Evolutionary conservation across 2,888 invertebrate genomes (phyloP).

Genomic region (Hyposoter dolosus): DNA sequence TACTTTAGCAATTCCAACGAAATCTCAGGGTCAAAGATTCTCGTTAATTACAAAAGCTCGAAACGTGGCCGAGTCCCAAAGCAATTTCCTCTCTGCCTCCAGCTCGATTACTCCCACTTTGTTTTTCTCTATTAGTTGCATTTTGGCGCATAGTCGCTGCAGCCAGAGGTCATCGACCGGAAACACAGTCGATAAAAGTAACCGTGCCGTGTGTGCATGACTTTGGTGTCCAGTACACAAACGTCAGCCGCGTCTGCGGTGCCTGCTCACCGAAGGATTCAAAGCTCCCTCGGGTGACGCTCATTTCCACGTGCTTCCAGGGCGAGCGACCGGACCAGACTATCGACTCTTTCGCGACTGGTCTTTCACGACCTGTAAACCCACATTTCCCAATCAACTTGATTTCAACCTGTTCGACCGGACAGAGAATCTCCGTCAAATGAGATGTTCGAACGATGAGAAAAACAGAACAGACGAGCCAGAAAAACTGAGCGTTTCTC

Average conservation of each 20-base stretch:
- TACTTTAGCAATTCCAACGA: background rate
- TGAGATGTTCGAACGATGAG: background rate
- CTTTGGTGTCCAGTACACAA: background rate
- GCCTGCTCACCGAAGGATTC: conserved; percentile 17
- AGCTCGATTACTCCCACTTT: background rate
- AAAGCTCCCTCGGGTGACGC: conserved; percentile 35
- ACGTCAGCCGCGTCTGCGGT: conserved; percentile 11
- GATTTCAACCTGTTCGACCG: conserved; percentile 55
- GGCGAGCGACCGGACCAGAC: conserved; percentile 28
- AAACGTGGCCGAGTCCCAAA: background rate
- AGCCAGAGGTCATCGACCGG: conserved; percentile 76
- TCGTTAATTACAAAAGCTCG: background rate
- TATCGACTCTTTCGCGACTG: conserved; percentile 67
- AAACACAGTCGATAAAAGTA: conserved; percentile 69
- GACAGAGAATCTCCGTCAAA: conserved; percentile 30
- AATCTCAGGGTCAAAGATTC: background rate
- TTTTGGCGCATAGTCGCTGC: conserved; percentile 57
- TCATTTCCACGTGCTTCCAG: conserved; percentile 49
- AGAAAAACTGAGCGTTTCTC: conserved; percentile 10
- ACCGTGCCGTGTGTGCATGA: conserved; percentile 10
- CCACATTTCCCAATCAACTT: conserved; percentile 72
- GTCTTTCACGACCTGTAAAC: conserved; percentile 75
- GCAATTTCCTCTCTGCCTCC: background rate
- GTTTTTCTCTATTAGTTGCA: conserved; percentile 27
- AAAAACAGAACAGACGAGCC: background rate